Percentiles rank a stretch among this genome's conserved stretches.
phyloP scores from a whole-genome alignment of 2,113 vertebrate species.

The Sander lucioperca region DNA sequence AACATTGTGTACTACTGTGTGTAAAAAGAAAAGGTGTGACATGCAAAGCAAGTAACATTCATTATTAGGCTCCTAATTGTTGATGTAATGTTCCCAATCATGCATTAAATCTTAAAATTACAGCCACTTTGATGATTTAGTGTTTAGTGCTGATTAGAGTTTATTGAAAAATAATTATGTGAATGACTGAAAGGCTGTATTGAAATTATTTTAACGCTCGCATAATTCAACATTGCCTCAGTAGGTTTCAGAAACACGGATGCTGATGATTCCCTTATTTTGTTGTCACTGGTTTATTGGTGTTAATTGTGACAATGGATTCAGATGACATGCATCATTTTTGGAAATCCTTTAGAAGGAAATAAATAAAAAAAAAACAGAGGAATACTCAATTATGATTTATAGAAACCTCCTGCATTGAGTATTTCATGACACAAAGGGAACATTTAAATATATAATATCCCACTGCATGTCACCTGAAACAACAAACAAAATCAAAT shows the following conservation, averaged over 20 bases:
- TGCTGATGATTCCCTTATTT: slow-evolving; percentile 24
- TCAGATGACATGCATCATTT: slow-evolving; percentile 37
- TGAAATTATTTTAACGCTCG: slow-evolving; percentile 12
- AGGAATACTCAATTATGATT: no score
- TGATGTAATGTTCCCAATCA: slow-evolving; percentile 8
- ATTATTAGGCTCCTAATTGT: background rate
- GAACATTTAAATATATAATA: background rate
- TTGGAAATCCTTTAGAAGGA: background rate
- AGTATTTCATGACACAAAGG: slow-evolving; percentile 13
- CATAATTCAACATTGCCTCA: slow-evolving; percentile 17
- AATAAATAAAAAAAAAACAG: slow-evolving; percentile 16
- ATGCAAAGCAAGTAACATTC: background rate
- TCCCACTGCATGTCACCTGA: background rate
- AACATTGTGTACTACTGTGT: background rate
- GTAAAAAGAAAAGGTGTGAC: background rate
- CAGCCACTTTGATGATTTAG: background rate
- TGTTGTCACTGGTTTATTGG: slow-evolving; percentile 21
- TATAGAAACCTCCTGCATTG: background rate
- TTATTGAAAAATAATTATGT: slow-evolving; percentile 3
- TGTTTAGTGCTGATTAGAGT: slow-evolving; percentile 11
- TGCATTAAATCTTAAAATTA: slow-evolving; percentile 5
- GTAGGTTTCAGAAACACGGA: slow-evolving; percentile 13
- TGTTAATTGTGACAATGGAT: slow-evolving; percentile 43
- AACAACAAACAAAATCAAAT: slow-evolving; percentile 13
- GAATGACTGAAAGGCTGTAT: slow-evolving; percentile 7